Percentiles rank a stretch among this genome's conserved stretches.
phyloP scores from a whole-genome alignment of 2,888 invertebrate species.

The Xestia sexstrigata region DNA sequence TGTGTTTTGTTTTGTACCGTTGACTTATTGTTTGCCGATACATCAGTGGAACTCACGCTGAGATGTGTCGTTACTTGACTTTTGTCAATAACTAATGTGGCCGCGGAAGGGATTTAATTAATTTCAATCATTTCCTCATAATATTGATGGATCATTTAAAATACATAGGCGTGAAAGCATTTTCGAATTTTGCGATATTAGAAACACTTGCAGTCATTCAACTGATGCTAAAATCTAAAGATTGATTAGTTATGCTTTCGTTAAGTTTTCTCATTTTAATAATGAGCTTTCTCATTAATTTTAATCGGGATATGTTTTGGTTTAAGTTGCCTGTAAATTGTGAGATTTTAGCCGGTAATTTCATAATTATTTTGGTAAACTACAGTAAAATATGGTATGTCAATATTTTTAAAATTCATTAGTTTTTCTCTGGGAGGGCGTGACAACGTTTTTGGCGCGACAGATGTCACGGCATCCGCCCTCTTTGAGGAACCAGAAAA shows the following conservation, averaged over 20 bases:
- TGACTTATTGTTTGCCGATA: slow-evolving; percentile 84
- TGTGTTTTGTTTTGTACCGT: slow-evolving; percentile 80
- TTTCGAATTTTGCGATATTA: not conserved
- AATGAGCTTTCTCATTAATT: not conserved
- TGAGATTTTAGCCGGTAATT: not conserved
- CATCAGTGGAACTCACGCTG: slow-evolving; percentile 80
- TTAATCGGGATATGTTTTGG: not conserved
- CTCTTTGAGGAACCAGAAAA: slow-evolving; percentile 77
- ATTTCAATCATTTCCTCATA: slow-evolving; percentile 64
- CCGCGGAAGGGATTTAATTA: slow-evolving; percentile 65
- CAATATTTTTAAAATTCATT: slow-evolving; percentile 79
- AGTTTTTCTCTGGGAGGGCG: slow-evolving; percentile 79
- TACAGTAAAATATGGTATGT: slow-evolving; percentile 27
- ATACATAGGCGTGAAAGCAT: slow-evolving; percentile 37
- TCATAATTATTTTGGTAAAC: not conserved
- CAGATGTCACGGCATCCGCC: slow-evolving; percentile 88
- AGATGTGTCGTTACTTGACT: slow-evolving; percentile 77
- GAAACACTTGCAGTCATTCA: not conserved
- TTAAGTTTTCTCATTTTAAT: not conserved
- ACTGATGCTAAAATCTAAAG: not conserved
- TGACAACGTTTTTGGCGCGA: slow-evolving; percentile 82
- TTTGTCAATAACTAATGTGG: slow-evolving; percentile 65
- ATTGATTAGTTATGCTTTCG: not conserved
- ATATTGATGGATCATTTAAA: slow-evolving; percentile 42
- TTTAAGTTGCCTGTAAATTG: not conserved